These are phyloP conservation scores for Osmoderma eremita DNA, from an alignment of 2,888 invertebrate genomes.

Conservation along the genomic window DNA sequence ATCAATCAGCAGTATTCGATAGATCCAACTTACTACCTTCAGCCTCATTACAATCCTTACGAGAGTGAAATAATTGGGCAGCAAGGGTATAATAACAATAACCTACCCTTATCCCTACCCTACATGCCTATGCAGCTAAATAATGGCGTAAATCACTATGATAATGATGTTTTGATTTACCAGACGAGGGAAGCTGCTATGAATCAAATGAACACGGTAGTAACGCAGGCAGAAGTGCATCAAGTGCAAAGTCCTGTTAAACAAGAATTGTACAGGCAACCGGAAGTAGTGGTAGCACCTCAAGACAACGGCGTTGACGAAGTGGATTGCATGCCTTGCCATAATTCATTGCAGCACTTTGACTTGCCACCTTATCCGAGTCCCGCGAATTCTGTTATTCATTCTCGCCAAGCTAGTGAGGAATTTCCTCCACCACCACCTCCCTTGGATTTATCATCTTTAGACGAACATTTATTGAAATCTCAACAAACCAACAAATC, in stretches of 20 bases:
- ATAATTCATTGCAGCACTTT: slow-evolving; percentile 61
- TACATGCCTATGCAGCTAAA: slow-evolving; percentile 50
- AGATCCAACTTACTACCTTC: slow-evolving; percentile 50
- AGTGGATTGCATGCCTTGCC: slow-evolving; percentile 71
- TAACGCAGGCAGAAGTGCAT: slow-evolving; percentile 87
- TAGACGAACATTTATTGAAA: slow-evolving; percentile 65
- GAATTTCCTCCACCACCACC: slow-evolving; percentile 92
- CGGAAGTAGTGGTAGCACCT: slow-evolving; percentile 55
- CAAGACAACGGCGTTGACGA: slow-evolving; percentile 70
- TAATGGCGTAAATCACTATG: slow-evolving; percentile 21
- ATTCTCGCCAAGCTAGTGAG: slow-evolving; percentile 87
- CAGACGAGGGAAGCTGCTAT: slow-evolving; percentile 50
- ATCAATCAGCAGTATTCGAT: slow-evolving; percentile 64
- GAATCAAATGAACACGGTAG: slow-evolving; percentile 68
- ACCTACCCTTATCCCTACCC: slow-evolving; percentile 72
- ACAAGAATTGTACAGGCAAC: slow-evolving; percentile 58
- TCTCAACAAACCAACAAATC: slow-evolving; percentile 52
- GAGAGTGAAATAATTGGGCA: slow-evolving; percentile 43
- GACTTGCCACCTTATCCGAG: slow-evolving; percentile 85
- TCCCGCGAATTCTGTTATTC: slow-evolving; percentile 78
- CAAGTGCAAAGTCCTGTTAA: slow-evolving; percentile 80
- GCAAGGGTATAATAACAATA: slow-evolving; percentile 7
- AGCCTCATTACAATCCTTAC: slow-evolving; percentile 46
- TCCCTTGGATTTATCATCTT: slow-evolving; percentile 74
- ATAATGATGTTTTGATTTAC: slow-evolving; percentile 37